Conservation (phyloP, 2,113 vertebrate genomes). For the Serilophus lunatus region DNA sequence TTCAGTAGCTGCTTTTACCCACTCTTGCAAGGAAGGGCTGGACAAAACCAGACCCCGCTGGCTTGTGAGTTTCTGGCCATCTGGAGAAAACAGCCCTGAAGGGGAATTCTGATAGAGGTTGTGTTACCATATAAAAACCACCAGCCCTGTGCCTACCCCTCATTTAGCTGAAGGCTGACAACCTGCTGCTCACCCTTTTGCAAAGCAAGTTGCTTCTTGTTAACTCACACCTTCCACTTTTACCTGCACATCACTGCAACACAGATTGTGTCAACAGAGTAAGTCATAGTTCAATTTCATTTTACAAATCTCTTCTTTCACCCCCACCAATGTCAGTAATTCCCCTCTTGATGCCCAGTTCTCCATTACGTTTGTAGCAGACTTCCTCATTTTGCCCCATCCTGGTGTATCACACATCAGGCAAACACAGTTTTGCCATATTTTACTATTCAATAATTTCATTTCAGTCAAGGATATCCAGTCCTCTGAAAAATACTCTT, state of each 20-base stretch:
- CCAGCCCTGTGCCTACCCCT: not conserved
- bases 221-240: not conserved
- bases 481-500: not conserved
- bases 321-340: not conserved
- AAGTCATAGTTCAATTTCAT: not conserved
- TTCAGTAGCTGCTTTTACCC: not conserved
- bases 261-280: accelerated
- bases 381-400: not conserved
- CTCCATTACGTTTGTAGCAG: not conserved
- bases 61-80: not conserved
- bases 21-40: not conserved
- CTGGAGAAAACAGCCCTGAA: not conserved
- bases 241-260: not conserved
- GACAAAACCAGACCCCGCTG: not conserved
- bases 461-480: not conserved
- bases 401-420: not conserved
- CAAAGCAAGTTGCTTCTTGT: not conserved
- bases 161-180: not conserved
- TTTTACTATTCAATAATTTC: not conserved
- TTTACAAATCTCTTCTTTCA: not conserved
- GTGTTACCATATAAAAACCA: not conserved
- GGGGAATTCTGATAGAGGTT: not conserved
- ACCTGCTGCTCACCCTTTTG: not conserved
- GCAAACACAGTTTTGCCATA: not conserved
- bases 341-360: not conserved